Evolutionary conservation across 1,140 invertebrate species (phyloP).

Genomic region (Belonocnema kinseyi): DNA sequence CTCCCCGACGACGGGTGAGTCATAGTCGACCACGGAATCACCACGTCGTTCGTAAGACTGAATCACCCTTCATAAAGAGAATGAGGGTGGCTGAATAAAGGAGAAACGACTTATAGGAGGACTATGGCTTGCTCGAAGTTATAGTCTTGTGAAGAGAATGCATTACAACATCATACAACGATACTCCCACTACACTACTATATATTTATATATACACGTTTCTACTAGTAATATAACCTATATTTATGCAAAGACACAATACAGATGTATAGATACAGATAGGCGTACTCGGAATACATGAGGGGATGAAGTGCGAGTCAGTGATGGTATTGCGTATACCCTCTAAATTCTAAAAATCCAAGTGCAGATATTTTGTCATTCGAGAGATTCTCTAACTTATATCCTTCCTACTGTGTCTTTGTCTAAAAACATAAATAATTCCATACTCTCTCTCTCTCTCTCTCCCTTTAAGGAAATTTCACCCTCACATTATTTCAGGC

Average conservation of each 20-base stretch:
- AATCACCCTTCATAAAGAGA: constrained; percentile 17
- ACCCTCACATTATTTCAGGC: background rate
- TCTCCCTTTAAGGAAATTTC: constrained; percentile 4
- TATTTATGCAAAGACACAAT: background rate
- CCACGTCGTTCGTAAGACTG: constrained; percentile 15
- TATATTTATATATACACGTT: too few species aligned
- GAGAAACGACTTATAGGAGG: background rate
- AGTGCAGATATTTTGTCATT: constrained; percentile 13
- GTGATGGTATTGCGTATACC: background rate
- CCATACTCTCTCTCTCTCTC: background rate
- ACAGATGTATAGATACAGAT: background rate
- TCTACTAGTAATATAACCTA: background rate
- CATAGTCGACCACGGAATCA: constrained; percentile 23
- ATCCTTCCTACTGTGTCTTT: background rate
- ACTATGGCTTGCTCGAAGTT: background rate
- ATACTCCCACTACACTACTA: background rate
- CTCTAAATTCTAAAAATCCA: background rate
- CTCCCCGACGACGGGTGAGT: constrained; percentile 4
- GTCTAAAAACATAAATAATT: constrained; percentile 19
- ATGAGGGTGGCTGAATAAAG: constrained; percentile 22
- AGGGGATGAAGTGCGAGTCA: constrained; percentile 3
- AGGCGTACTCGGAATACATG: background rate
- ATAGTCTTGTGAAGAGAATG: background rate
- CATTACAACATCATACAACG: background rate
- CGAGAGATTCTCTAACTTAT: background rate